Evolutionary conservation across 2,113 vertebrate genomes (phyloP), one percentile per base, ranked within the genome.

Genomic region (Dascyllus trimaculatus): DNA sequence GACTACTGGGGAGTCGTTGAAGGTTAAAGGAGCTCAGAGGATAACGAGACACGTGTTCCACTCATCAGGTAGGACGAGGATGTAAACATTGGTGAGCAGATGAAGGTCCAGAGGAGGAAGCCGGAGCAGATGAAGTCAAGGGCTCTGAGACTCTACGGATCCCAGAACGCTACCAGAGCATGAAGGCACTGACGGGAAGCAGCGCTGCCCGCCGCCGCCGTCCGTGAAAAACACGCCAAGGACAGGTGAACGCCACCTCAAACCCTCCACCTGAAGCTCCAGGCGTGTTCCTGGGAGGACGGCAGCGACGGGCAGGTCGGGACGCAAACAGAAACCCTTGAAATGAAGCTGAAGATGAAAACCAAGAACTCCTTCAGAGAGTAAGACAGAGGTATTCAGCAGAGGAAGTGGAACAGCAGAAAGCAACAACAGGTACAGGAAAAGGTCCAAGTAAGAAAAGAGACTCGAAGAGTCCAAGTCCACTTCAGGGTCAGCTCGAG

Each of bases 101-200:
- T 25, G 13, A 60, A 45, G 38, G 32, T 43, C 1, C 11, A 51
- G 61, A 46, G 40, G 18, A 4, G 1, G 46, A 43, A 46, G 38
- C 18, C 24, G 25, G 18, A 53, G 4, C 29, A 11, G 63, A n/a
- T 45, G 22, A 51, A 29, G 29, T 70, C 62, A 15, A 75, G 49
- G 54, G 67, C 43, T 74, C 65, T n/a, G 70, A 76, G 25, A 26
- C 67, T 78, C 62, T 57, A 68, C 25, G 7, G 2, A 56, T 79
- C 71, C 76, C 64, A 67, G 46, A 77, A 40, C 26, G 64, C 78
- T 75, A 72, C 58, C 71, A 60, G 77, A 80, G 80, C 78, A 35
- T 21, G 58, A 90, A 91, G 88, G 90, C 90, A 91, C 90, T 80
- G 85, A 81, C 5, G 57, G 48, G 75, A 65, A 51, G 32, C 38